Evolutionary conservation across 2,888 invertebrate species (phyloP).

Genomic region (Euplexia lucipara): DNA sequence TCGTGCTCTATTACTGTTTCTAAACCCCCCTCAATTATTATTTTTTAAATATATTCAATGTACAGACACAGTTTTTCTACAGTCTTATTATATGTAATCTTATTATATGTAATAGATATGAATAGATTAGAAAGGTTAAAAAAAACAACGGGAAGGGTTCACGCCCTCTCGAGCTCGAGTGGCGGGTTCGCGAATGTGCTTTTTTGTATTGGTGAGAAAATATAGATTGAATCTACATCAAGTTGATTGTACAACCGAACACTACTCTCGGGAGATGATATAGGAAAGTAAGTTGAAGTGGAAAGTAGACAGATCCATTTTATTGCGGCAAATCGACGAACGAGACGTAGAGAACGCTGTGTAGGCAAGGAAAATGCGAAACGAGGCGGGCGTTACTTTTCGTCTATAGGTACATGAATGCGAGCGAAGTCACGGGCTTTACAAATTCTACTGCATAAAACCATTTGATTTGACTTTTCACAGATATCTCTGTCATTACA

Average conservation of each 20-base stretch:
- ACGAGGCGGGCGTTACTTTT: slow-evolving; percentile 38
- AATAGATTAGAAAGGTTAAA: slow-evolving; percentile 4
- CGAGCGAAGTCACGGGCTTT: slow-evolving; percentile 39
- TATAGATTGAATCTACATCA: slow-evolving; percentile 38
- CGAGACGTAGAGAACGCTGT: slow-evolving; percentile 52
- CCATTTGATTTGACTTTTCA: slow-evolving; percentile 54
- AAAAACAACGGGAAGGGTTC: not conserved
- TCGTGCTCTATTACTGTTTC: too few species aligned
- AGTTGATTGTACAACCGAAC: slow-evolving; percentile 22
- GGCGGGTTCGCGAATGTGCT: not conserved
- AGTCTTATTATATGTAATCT: too few species aligned
- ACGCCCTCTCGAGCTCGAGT: not conserved
- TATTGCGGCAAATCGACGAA: slow-evolving; percentile 58
- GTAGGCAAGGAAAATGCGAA: slow-evolving; percentile 54
- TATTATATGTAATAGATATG: too few species aligned
- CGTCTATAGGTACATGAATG: slow-evolving; percentile 38
- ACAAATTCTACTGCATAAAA: slow-evolving; percentile 57
- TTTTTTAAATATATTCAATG: too few species aligned
- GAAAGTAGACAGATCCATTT: slow-evolving; percentile 43
- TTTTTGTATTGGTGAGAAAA: slow-evolving; percentile 24
- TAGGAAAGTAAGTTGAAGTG: slow-evolving; percentile 34
- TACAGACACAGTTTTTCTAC: too few species aligned
- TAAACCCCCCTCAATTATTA: too few species aligned
- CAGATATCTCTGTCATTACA: slow-evolving; percentile 62
- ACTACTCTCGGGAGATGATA: slow-evolving; percentile 27